Base-by-base conservation (phyloP, 2,888 invertebrate genomes). In the Petrolisthes manimaculis region DNA sequence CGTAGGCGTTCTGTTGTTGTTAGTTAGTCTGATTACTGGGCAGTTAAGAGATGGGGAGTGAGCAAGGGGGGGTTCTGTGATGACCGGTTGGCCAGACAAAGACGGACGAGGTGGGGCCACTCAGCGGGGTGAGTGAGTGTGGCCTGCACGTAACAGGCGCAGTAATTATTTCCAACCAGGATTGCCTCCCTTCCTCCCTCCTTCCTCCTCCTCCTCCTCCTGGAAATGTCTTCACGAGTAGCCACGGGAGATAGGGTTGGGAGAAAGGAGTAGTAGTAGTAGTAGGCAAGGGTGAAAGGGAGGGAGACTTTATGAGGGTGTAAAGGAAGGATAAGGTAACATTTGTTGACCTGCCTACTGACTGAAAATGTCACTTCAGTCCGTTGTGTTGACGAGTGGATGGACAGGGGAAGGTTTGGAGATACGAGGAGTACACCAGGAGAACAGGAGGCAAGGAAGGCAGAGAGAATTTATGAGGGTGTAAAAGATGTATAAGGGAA, bases 141-240 rank as follows among this genome's bases (percentile, higher is more conserved):
- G 18, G 53, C 21, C 83, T 24, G 55, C 69, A 69, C 67, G 67
- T 61, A 82, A 82, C 82, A 21, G 53, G 37, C 82, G 69, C 51
- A 51, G 82, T 82, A 82, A 82, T 82, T 69, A 69, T 82, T 82
- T 53, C 53, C 82, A 51, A 51, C 51, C 82, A 82, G 24, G 82
- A 55, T 53, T 67, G 56, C 69, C 21, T 51, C 71, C 24, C 67
- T 54, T 54, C 77, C 14, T 12, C 77, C 77, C 37, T 37, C 37
- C 37, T 37, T 37, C 37, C 37, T 37, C 37, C 12, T n/a, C 74
- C 84, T 37, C 37, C 37, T 37, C 37, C 12, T n/a, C 74, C 84
- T 37, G 80, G 55, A 80, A 56, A 55, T 80, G 80, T 80, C 80
- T 80, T 80, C 80, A 80, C 24, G 80, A 82, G 82, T 56, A 69